Evolutionary conservation across 1,140 invertebrate genomes (phyloP), one percentile per base, ranked within the genome.

Genomic region (Manduca sexta): DNA sequence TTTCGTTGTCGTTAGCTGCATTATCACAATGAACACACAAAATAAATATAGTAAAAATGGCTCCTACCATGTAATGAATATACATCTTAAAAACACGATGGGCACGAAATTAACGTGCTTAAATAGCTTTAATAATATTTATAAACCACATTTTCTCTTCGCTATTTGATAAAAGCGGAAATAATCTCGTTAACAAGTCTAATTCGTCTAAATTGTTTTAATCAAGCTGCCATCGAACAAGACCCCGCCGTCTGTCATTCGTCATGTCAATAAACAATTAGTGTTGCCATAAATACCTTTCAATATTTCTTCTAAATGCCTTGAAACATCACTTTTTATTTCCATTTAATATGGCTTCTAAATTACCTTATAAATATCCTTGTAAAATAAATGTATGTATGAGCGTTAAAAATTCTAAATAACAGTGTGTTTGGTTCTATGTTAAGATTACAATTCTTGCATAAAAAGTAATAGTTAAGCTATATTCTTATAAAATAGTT

Each of bases 21-120:
- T 79, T 82, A 80, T 83, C 82, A 85, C 82, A 83, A 83, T 83
- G 73, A 75, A 82, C 79, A 76, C 77, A 77, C 73, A 83, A 85
- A 83, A 85, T 85, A 85, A 83, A 85, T 85, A 83, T 69, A 76
- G 74, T 73, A 81, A 84, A 84, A 84, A 84, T 84, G 81, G 81
- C 81, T 85, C 74, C 81, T 81, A 84, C 56, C 57, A 72, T 74
- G 69, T 69, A 80, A 53, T 63, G 69, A 76, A 78, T 69, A 81
- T 81, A 77, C 81, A 84, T 84, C 71, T 79, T 84, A 66, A 60
- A 60, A 47, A 67, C 61, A 69, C 68, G 59, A 65, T 66, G 63
- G 56, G 58, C 71, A 70, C 70, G 64, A 55, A 57, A 56, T 33
- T 54, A 52, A 54, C 68, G 59, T 62, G 69, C 61, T 43, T 63